Evolutionary conservation across 2,888 invertebrate genomes (phyloP), one percentile per base, ranked within the genome.

Genomic region (Drosophila antonietae): DNA sequence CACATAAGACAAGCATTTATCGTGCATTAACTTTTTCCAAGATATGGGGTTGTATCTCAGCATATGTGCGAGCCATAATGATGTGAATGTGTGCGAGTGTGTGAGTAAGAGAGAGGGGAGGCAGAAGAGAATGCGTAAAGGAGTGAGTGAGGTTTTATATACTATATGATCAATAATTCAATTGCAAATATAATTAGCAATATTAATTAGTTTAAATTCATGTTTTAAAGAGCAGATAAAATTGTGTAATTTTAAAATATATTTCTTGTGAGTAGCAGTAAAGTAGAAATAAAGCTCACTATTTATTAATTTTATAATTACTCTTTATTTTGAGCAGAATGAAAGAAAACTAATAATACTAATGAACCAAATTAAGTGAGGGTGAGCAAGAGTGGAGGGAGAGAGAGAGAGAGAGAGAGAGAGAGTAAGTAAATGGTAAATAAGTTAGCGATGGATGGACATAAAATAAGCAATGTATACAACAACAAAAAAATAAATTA

Each of bases 11-110:
- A 56, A 57, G 55, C 67, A 67, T 68, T 78, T 78, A 69, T 71
- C 72, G 67, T 60, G 62, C 66, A 61, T 78, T 70, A 64, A 74
- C 61, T 55, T 65, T 62, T 69, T 49, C 43, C 41, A 57, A 63
- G 55, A 49, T 56, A 55, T 14, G 46, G 43, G 44, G 31, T 9
- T 64, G 49, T 55, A 61, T 43, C 52, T 58, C 47, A 75, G 51
- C 75, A 75, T 75, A 75, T 75, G 78, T 68, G 73, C 33, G 15
- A 18, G 28, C 56, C 35, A 39, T 55, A 35, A 33, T 55, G n/a
- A 23, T 33, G 23, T 23, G n/a, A 2, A 14, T 6, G 18, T 23
- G n/a, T 31, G 18, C 20, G n/a, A 4, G n/a, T 23, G 14, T n/a
- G 18, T n/a, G 12, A n/a, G 12, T 7, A 12, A 8, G 20, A 7